Evolutionary conservation across 2,797 vertebrate species (phyloP), one percentile per base, ranked within the genome.

Genomic region (Heterohyrax brucei): DNA sequence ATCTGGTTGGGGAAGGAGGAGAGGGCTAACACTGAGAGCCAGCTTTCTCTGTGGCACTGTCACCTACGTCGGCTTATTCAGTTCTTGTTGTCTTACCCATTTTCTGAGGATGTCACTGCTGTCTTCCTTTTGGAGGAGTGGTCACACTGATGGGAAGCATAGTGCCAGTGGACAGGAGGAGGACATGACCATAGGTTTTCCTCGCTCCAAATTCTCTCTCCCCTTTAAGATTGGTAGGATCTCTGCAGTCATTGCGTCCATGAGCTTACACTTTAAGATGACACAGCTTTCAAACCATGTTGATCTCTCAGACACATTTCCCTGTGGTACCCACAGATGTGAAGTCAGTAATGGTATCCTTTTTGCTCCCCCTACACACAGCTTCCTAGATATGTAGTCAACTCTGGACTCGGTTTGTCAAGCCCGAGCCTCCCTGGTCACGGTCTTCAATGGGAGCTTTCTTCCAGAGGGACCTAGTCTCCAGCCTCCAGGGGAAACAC

Each of bases 21-120:
- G 56, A 0, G 7, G 44, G 21, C 10, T 4, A 3, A 33, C 2
- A 28, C 62, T 14, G 1, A 7, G 10, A 2, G 3, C 9, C 53
- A n/a, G 39, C 16, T 14, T n/a, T 14, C 5, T 9, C 2, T 1
- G 7, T 12, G 9, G 0, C 5, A 5, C 13, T 64, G 26, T 18
- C 26, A 13, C 0, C 1, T 0, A 1, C 26, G 3, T 70, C 8
- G 0, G 14, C 21, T 78, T 10, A 10, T 2, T 46, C 16, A 24
- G 22, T n/a, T 28, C n/a, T 16, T 9, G 33, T 18, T 18, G 13
- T 64, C 70, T 50, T 53, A 64, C 33, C 5, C 22, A 24, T 50
- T 16, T 59, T 73, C 50, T 24, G 10, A 62, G 3, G 9, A 33
- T 22, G 22, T 28, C 44, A 3, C 13, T 16, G 0, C 21, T 30